Evolutionary conservation across 2,797 vertebrate species (phyloP).

Genomic region (Sorex maritimensis): DNA sequence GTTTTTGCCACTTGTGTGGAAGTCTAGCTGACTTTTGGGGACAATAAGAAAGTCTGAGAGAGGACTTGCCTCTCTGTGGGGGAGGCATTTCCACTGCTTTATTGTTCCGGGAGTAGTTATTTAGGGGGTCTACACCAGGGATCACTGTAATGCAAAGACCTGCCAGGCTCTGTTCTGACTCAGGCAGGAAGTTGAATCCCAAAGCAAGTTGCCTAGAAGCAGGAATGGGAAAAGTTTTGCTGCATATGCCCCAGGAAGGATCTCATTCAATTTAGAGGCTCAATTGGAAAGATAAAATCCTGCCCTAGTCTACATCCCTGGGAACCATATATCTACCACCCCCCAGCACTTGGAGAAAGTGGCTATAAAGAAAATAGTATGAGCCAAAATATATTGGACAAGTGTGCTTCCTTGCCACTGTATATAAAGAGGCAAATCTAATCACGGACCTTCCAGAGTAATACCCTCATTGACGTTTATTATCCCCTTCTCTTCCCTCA

Average conservation of each 20-base stretch:
- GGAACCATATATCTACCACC: constrained; percentile 5
- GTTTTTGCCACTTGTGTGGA: constrained; percentile 28
- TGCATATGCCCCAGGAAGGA: constrained; percentile 15
- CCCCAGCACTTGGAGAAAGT: background rate
- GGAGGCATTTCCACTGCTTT: background rate
- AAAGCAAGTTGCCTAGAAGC: background rate
- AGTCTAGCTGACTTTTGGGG: constrained; percentile 70
- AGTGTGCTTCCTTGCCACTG: constrained; percentile 38
- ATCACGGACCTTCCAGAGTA: background rate
- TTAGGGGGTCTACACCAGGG: background rate
- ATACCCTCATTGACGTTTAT: constrained; percentile 42
- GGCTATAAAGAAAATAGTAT: constrained; percentile 55
- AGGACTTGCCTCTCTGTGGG: background rate
- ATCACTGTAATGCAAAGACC: background rate
- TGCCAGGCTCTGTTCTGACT: background rate
- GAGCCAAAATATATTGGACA: constrained; percentile 58
- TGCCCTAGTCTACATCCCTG: constrained; percentile 3
- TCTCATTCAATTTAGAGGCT: constrained; percentile 55
- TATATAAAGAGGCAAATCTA: constrained; percentile 61
- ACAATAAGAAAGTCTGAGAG: constrained; percentile 50
- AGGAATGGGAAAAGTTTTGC: background rate
- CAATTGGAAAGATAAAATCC: constrained; percentile 54
- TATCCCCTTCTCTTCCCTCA: constrained; percentile 11
- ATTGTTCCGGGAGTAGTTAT: background rate
- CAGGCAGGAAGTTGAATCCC: background rate